These are phyloP conservation scores for Stictonetta naevosa DNA, from an alignment of 2,113 vertebrate species.

Conservation along the genomic window DNA sequence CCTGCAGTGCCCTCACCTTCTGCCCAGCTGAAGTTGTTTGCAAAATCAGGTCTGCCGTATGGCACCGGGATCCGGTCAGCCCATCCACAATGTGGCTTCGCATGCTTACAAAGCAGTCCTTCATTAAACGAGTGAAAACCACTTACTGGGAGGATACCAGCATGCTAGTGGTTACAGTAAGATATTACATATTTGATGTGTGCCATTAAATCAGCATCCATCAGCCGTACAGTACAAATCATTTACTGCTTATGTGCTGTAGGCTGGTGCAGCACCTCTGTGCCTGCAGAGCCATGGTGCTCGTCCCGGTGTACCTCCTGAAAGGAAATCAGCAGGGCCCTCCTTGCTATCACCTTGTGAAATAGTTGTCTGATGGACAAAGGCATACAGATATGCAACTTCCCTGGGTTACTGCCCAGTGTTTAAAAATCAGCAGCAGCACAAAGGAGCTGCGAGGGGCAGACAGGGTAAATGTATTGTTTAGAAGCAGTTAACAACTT, in stretches of 20 bases:
- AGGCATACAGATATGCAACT: background rate
- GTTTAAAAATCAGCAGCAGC: background rate
- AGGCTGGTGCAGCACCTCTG: background rate
- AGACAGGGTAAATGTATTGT: background rate
- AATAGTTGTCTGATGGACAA: background rate
- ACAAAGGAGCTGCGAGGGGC: background rate
- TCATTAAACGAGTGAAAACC: background rate
- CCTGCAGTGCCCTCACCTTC: background rate
- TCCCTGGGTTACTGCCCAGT: background rate
- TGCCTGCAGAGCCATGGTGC: background rate
- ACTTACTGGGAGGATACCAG: background rate
- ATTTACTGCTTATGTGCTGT: background rate
- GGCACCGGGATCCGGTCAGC: background rate
- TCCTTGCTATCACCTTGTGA: background rate
- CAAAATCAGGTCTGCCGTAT: conserved; percentile 12
- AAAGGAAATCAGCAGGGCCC: background rate
- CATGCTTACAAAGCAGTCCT: background rate
- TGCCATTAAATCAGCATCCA: background rate
- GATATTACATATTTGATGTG: background rate
- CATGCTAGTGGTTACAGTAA: background rate
- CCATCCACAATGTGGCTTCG: background rate
- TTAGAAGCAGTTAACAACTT: conserved; percentile 40
- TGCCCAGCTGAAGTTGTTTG: conserved; percentile 1
- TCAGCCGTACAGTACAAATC: background rate
- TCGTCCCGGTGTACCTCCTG: rapidly evolving